A percentile compares a stretch with the other conserved stretches of the same genome.
Conservation (phyloP, 2,797 vertebrate genomes). For the Centropyge bicolor region DNA sequence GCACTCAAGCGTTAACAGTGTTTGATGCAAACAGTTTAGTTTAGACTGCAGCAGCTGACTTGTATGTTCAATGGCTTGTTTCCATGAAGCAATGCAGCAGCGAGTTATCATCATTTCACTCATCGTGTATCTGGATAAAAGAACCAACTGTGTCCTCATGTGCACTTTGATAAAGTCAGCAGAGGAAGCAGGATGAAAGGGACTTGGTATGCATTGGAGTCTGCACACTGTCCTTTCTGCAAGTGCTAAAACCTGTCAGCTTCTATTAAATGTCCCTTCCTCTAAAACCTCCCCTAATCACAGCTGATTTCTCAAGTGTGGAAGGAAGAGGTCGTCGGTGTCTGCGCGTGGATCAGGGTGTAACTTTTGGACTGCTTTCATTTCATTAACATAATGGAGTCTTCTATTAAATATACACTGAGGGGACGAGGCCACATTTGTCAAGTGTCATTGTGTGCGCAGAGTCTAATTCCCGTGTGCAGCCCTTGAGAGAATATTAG, state of each 20-base stretch:
- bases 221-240: constrained; percentile 57
- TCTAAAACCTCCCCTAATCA: constrained; percentile 42
- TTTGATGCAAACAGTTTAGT: constrained; percentile 47
- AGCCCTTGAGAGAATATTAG: not conserved
- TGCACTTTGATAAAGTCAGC: constrained; percentile 65
- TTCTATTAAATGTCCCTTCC: constrained; percentile 65
- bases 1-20: constrained; percentile 39
- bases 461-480: constrained; percentile 5
- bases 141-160: constrained; percentile 59
- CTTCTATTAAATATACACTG: constrained; percentile 44
- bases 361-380: constrained; percentile 67
- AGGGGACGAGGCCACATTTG: constrained; percentile 46
- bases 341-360: constrained; percentile 43
- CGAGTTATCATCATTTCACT: constrained; percentile 54
- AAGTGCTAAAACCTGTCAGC: constrained; percentile 70
- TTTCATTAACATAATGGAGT: constrained; percentile 74
- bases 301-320: constrained; percentile 50
- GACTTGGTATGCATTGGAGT: constrained; percentile 63
- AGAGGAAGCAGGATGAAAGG: constrained; percentile 42
- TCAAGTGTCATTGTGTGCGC: constrained; percentile 41
- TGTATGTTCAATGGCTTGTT: constrained; percentile 29
- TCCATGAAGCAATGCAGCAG: constrained; percentile 47
- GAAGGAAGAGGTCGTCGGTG: constrained; percentile 38
- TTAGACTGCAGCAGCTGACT: constrained; percentile 50
- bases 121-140: constrained; percentile 51